Evolutionary conservation across 2,113 vertebrate species (phyloP).

Genomic region (Misgurnus mizolepis): DNA sequence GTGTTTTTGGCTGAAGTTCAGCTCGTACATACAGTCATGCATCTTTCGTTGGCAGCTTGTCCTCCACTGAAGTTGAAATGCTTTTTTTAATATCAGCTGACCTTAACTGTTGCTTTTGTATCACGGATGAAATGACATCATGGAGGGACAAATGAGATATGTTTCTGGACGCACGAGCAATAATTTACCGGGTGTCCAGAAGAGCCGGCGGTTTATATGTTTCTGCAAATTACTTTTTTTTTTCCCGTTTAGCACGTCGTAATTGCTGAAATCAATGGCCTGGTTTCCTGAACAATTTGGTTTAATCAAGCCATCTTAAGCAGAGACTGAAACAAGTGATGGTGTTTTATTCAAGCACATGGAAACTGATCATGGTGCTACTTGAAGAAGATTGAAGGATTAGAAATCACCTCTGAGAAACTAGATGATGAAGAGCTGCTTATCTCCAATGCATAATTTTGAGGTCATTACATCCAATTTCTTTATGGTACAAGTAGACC

Average conservation of each 20-base stretch:
- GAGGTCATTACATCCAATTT: conserved; percentile 16
- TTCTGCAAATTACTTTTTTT: conserved; percentile 29
- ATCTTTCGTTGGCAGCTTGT: conserved; percentile 29
- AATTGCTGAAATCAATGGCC: conserved; percentile 50
- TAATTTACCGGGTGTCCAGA: conserved; percentile 12
- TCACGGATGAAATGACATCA: conserved; percentile 17
- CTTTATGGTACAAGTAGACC: conserved; percentile 6
- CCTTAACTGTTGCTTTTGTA: conserved; percentile 30
- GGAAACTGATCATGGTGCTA: conserved; percentile 19
- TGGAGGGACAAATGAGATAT: conserved; percentile 10
- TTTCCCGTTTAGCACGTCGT: conserved; percentile 17
- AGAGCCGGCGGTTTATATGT: not conserved
- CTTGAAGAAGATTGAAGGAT: conserved; percentile 52
- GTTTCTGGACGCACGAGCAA: conserved; percentile 33
- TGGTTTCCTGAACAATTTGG: conserved; percentile 21
- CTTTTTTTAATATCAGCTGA: conserved; percentile 44
- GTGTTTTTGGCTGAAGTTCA: conserved; percentile 34
- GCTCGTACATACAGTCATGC: conserved; percentile 38
- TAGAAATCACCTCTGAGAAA: not conserved
- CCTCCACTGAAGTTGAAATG: conserved; percentile 1
- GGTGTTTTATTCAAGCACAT: conserved; percentile 35
- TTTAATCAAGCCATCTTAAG: conserved; percentile 37
- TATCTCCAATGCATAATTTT: conserved; percentile 26
- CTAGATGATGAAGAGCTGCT: conserved; percentile 20
- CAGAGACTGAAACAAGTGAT: conserved; percentile 10